phyloP scores from a whole-genome alignment of 2,113 vertebrate species.

The Mystacornis crossleyi region DNA sequence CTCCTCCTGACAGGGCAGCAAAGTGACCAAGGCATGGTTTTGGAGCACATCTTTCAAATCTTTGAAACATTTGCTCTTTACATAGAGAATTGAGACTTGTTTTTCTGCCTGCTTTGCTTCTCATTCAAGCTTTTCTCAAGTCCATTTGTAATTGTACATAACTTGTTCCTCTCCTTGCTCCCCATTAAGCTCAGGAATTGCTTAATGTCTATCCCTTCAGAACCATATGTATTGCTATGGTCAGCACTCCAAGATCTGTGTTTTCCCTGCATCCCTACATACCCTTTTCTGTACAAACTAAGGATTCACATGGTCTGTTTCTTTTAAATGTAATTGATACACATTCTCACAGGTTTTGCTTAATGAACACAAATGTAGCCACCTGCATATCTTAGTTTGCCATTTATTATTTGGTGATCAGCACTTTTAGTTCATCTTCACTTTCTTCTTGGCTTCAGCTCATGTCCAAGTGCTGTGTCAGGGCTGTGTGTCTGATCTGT shows the following conservation, averaged over 20 bases:
- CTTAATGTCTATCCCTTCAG: neutral
- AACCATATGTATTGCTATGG: neutral
- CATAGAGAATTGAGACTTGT: neutral
- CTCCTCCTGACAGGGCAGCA: neutral
- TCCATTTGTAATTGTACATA: neutral
- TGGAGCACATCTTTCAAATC: neutral
- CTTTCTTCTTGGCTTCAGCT: neutral
- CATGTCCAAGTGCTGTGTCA: neutral
- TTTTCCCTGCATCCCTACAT: neutral
- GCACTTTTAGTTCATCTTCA: neutral
- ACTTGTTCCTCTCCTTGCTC: neutral
- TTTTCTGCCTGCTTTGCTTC: neutral
- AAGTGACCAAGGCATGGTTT: fast-evolving
- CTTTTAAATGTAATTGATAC: neutral
- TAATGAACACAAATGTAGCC: neutral
- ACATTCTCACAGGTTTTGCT: neutral
- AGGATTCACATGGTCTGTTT: neutral
- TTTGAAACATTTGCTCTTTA: neutral
- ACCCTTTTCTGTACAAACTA: neutral
- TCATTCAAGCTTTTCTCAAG: neutral
- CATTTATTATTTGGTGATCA: neutral
- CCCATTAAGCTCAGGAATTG: neutral
- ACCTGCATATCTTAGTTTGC: neutral
- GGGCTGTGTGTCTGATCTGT: neutral
- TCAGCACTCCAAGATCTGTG: neutral